These are phyloP conservation scores for Dunckerocampus dactyliophorus DNA, from an alignment of 2,113 vertebrate genomes.

Conservation along the genomic window DNA sequence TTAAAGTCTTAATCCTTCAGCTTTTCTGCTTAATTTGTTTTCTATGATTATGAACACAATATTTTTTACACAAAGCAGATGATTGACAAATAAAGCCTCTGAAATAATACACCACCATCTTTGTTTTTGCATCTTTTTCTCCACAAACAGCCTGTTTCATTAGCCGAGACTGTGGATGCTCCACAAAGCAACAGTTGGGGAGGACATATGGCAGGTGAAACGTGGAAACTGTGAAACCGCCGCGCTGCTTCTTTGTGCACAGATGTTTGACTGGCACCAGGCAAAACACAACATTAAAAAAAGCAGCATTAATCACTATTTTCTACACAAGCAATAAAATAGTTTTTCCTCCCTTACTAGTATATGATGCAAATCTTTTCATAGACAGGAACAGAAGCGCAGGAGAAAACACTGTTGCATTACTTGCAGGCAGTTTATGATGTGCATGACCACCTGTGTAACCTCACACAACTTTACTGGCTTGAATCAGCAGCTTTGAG, in stretches of 20 bases:
- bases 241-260: constrained; percentile 52
- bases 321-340: constrained; percentile 18
- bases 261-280: constrained; percentile 53
- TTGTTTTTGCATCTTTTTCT: constrained; percentile 23
- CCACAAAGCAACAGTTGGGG: constrained; percentile 57
- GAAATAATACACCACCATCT: background rate
- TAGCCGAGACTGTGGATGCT: constrained; percentile 40
- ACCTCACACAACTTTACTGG: no score
- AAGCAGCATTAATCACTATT: constrained; percentile 38
- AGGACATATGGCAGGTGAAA: constrained; percentile 57
- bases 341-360: constrained; percentile 18
- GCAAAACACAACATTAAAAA: constrained; percentile 24
- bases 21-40: background rate
- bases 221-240: constrained; percentile 47
- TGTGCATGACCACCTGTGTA: no score
- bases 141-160: constrained; percentile 26
- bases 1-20: background rate
- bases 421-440: no score
- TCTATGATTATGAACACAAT: background rate
- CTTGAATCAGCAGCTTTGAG: no score
- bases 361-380: background rate
- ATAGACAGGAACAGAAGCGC: no score
- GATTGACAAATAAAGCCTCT: background rate
- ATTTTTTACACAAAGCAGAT: background rate
- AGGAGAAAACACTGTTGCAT: no score